Evolutionary conservation across 2,888 invertebrate genomes (phyloP).

Genomic region (Microctonus hyperodae): DNA sequence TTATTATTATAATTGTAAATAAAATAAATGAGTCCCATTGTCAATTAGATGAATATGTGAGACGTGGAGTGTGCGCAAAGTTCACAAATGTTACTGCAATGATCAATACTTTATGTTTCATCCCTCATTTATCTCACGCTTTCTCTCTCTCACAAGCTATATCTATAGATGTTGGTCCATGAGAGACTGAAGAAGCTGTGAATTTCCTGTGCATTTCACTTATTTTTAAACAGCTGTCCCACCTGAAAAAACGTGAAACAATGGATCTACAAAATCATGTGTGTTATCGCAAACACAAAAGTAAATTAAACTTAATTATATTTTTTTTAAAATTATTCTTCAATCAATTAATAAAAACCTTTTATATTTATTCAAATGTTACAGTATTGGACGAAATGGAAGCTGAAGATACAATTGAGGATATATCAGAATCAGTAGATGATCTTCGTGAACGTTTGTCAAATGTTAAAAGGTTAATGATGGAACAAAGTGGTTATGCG

Average conservation of each 20-base stretch:
- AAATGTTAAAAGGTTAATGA: constrained; percentile 83
- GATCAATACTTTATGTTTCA: constrained; percentile 25
- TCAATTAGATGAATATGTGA: neutral
- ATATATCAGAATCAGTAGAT: constrained; percentile 76
- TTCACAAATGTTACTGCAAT: constrained; percentile 14
- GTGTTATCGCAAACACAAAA: constrained; percentile 28
- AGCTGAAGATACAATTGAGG: constrained; percentile 51
- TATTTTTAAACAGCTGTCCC: neutral
- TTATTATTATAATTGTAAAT: neutral
- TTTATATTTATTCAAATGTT: constrained; percentile 11
- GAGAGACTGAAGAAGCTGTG: constrained; percentile 13
- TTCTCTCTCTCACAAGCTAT: neutral
- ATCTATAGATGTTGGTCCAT: neutral
- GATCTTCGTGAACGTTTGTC: constrained; percentile 79
- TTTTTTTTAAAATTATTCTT: neutral
- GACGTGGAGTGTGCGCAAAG: constrained; percentile 24
- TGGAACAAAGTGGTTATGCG: constrained; percentile 70
- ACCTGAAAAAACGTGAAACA: neutral
- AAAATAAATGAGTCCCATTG: no score
- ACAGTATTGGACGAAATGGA: constrained; percentile 47
- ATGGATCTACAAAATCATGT: constrained; percentile 30
- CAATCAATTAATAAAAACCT: neutral
- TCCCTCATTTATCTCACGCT: neutral
- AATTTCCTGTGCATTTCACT: constrained; percentile 12
- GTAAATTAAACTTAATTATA: constrained; percentile 7